phyloP scores from a whole-genome alignment of 2,888 invertebrate genomes.

The Meandrusa payeni region DNA sequence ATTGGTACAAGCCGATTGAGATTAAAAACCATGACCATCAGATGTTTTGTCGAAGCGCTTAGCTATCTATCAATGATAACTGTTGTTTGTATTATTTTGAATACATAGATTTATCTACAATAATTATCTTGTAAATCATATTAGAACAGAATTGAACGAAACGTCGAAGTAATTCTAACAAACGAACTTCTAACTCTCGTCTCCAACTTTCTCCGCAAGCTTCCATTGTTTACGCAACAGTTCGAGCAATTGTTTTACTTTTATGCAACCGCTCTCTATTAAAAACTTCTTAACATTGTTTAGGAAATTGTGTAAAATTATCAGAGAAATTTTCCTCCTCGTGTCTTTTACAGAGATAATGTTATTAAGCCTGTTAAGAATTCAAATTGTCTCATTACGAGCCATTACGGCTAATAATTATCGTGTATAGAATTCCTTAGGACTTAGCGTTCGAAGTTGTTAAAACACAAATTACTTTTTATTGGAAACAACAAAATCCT shows the following conservation, averaged over 20 bases:
- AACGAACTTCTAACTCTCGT: slow-evolving; percentile 9
- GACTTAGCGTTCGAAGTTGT: neutral
- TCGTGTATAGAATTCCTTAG: neutral
- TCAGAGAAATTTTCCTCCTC: neutral
- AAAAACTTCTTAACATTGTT: slow-evolving; percentile 22
- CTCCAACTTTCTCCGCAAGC: slow-evolving; percentile 5
- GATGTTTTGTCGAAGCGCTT: too few species aligned
- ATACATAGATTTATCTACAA: too few species aligned
- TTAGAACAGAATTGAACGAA: slow-evolving; percentile 9
- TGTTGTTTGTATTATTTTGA: too few species aligned
- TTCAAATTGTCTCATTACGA: slow-evolving; percentile 8
- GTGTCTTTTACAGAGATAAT: slow-evolving; percentile 5
- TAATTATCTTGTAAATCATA: neutral
- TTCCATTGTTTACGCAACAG: slow-evolving; percentile 7
- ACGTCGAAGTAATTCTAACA: slow-evolving; percentile 1
- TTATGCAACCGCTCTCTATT: slow-evolving; percentile 19
- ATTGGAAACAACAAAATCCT: neutral
- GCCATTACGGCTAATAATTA: slow-evolving; percentile 1
- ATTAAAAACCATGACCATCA: too few species aligned
- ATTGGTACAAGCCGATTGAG: too few species aligned
- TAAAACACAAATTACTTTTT: neutral
- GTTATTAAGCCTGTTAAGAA: slow-evolving; percentile 5
- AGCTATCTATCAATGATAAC: too few species aligned
- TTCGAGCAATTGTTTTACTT: slow-evolving; percentile 18
- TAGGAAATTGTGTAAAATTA: slow-evolving; percentile 2